Evolutionary conservation across 2,888 invertebrate species (phyloP), one percentile per base, ranked within the genome.

Genomic region (Siphonodentalium dalli): DNA sequence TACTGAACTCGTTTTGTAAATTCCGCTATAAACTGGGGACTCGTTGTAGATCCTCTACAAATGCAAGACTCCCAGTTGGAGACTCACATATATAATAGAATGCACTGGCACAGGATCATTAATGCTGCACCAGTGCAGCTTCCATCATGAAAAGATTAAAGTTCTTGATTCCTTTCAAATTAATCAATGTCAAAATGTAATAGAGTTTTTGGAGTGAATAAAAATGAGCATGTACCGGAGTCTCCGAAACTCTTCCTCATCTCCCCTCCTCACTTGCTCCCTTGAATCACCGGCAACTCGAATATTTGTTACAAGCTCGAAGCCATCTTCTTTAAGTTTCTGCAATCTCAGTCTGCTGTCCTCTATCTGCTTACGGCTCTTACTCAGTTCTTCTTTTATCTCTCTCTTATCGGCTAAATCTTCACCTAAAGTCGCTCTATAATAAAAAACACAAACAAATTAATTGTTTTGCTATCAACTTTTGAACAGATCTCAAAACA

Each of bases 211-310:
- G n/a, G n/a, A n/a, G n/a, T n/a, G n/a, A n/a, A n/a, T n/a, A n/a
- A n/a, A n/a, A n/a, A n/a, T n/a, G n/a, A 24, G 20, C 11, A 20
- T 23, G 21, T 45, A 72, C 74, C 75, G 57, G 21, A 69, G 59
- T 53, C 78, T 61, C 39, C 71, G 70, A 7, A 71, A 66, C 43
- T 81, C 80, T 27, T 80, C 80, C 52, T 82, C 81, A 39, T 78
- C 73, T 26, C 70, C 65, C 37, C 82, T 58, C 8, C 80, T 63
- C 5, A 62, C 55, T 24, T 75, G 72, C 41, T 82, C 82, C 24
- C 80, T 59, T 0, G 80, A 71, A 70, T 82, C 80, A 6, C 76
- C 77, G n/a, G 80, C 82, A 21, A 79, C 79, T 15, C 78, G 67
- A 24, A 82, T 75, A 50, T 81, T 81, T 6, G 80, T 76, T 9